Percentiles rank a stretch among this genome's conserved stretches.
Evolutionary conservation across 2,113 vertebrate species (phyloP).

Genomic region (Grus americana): DNA sequence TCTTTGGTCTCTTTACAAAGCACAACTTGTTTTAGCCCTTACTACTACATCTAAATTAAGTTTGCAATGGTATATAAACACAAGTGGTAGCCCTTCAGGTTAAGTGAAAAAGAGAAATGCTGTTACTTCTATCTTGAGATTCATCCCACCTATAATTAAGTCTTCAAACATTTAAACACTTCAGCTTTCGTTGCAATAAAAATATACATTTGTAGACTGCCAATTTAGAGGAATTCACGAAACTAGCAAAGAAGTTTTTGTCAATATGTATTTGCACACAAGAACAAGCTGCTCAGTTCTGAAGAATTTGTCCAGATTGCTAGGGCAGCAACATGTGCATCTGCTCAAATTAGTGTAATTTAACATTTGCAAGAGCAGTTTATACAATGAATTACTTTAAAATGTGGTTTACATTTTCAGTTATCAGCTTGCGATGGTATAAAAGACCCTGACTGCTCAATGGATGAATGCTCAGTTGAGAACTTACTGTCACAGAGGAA

Average conservation of each 20-base stretch:
- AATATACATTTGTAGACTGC: background rate
- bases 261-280: background rate
- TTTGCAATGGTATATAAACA: background rate
- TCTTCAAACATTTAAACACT: background rate
- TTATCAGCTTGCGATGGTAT: background rate
- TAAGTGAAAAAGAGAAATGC: background rate
- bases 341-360: background rate
- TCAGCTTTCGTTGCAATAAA: background rate
- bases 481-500: background rate
- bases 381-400: background rate
- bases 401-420: background rate
- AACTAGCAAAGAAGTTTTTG: background rate
- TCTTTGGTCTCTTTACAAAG: constrained; percentile 33
- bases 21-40: constrained; percentile 4
- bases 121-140: background rate
- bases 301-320: background rate
- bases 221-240: background rate
- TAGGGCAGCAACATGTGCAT: background rate
- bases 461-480: background rate
- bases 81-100: background rate
- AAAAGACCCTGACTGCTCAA: background rate
- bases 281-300: background rate
- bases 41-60: background rate
- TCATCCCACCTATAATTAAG: background rate
- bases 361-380: background rate